Conservation (phyloP, 53 echinoderm and acorn worm species). For the Henricia sp. region DNA sequence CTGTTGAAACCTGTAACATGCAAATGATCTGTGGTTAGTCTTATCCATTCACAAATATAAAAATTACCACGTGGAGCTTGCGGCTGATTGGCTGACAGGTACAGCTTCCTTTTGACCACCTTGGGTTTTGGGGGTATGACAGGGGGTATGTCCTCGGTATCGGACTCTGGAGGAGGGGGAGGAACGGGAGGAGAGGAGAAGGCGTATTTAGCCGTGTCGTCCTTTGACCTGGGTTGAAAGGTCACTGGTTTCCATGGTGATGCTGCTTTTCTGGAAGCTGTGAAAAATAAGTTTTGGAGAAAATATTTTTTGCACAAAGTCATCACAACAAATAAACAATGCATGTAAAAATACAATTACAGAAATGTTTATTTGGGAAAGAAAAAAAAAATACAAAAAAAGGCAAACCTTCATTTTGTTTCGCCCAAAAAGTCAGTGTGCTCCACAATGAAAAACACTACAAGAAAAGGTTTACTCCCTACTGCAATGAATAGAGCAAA, state of each 20-base stretch:
- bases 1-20: conserved; percentile 32
- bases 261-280: conserved; percentile 57
- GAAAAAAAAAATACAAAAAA: neutral
- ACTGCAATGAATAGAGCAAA: too few species aligned
- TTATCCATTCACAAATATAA: conserved; percentile 11
- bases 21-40: conserved; percentile 15
- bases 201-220: conserved; percentile 64
- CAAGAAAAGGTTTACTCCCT: too few species aligned
- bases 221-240: conserved; percentile 66
- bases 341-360: neutral
- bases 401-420: too few species aligned
- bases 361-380: neutral
- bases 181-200: conserved; percentile 93
- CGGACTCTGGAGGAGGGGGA: conserved; percentile 87
- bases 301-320: neutral
- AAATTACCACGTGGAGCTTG: conserved; percentile 53
- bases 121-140: conserved; percentile 88
- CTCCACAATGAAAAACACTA: too few species aligned
- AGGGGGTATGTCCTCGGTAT: conserved; percentile 75
- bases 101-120: conserved; percentile 78
- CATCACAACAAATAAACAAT: neutral
- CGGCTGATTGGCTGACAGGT: conserved; percentile 77
- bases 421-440: too few species aligned
- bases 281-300: neutral
- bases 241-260: conserved; percentile 82